These are phyloP conservation scores for Chamaedrilus cognettii DNA, from an alignment of 2,888 invertebrate genomes.

Conservation along the genomic window DNA sequence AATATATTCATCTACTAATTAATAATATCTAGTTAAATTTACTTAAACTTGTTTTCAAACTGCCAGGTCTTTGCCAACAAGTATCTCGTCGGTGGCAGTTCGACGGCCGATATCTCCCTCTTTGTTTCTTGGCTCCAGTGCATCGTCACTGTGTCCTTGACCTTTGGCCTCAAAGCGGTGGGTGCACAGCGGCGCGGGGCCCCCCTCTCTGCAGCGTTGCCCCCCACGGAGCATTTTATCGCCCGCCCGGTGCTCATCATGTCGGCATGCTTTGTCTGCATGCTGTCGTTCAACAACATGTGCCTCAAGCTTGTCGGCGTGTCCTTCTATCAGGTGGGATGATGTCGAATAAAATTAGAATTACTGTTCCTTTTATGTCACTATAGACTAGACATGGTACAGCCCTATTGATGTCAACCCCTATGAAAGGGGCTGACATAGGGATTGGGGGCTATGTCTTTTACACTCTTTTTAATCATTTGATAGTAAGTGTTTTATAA, in stretches of 20 bases:
- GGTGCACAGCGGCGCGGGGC: not conserved
- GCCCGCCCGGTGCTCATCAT: conserved; percentile 43
- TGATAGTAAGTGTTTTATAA: no score
- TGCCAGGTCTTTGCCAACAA: conserved; percentile 97
- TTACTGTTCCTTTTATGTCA: not conserved
- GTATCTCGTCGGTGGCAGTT: conserved; percentile 68
- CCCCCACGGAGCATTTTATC: not conserved
- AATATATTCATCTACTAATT: no score
- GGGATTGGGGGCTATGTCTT: no score
- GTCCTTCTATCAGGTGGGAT: conserved; percentile 58
- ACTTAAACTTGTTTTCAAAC: no score
- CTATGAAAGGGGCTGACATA: no score
- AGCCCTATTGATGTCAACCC: no score
- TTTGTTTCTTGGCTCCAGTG: conserved; percentile 58
- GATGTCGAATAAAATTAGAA: conserved; percentile 13
- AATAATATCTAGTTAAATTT: no score
- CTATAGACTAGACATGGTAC: no score
- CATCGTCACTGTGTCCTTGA: conserved; percentile 43
- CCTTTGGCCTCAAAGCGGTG: not conserved
- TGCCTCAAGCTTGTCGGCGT: conserved; percentile 58
- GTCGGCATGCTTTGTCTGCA: conserved; percentile 48
- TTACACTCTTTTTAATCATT: no score
- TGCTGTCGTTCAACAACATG: conserved; percentile 56
- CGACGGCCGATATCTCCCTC: conserved; percentile 47
- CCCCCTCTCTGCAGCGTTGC: not conserved